These are phyloP conservation scores for Aplysia californica DNA, from an alignment of 1,140 invertebrate species.

Conservation along the genomic window DNA sequence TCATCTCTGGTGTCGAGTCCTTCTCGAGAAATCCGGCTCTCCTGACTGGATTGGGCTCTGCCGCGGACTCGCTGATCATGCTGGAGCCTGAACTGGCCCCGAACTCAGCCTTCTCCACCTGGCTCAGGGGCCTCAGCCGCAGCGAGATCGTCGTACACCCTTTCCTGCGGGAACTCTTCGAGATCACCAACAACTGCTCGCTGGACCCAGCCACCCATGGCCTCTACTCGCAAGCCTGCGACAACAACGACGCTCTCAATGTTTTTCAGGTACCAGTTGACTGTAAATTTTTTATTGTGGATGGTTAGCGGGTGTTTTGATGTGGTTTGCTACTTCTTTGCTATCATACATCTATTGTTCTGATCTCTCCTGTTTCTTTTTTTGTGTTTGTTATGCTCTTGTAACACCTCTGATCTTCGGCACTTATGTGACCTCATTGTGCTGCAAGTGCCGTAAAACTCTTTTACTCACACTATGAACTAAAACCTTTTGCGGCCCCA, in stretches of 20 bases:
- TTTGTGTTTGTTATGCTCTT: no score
- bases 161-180: constrained; percentile 54
- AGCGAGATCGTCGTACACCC: constrained; percentile 26
- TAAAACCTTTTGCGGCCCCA: no score
- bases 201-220: constrained; percentile 40
- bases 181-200: constrained; percentile 51
- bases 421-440: no score
- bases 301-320: no score
- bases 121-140: constrained; percentile 29
- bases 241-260: constrained; percentile 26
- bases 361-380: no score
- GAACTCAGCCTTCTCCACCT: constrained; percentile 35
- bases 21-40: constrained; percentile 35
- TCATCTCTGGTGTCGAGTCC: constrained; percentile 46
- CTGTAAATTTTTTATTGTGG: no score
- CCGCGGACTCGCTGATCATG: constrained; percentile 42
- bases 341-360: no score
- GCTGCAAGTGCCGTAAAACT: no score
- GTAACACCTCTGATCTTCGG: no score
- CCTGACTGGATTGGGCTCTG: constrained; percentile 34
- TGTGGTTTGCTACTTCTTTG: no score
- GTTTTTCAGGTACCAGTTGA: constrained; percentile 11
- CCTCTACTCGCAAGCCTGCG: constrained; percentile 39
- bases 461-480: no score
- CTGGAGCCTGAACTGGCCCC: constrained; percentile 27